Conservation (phyloP, 2,888 invertebrate genomes). For the Euzetes globulus region DNA sequence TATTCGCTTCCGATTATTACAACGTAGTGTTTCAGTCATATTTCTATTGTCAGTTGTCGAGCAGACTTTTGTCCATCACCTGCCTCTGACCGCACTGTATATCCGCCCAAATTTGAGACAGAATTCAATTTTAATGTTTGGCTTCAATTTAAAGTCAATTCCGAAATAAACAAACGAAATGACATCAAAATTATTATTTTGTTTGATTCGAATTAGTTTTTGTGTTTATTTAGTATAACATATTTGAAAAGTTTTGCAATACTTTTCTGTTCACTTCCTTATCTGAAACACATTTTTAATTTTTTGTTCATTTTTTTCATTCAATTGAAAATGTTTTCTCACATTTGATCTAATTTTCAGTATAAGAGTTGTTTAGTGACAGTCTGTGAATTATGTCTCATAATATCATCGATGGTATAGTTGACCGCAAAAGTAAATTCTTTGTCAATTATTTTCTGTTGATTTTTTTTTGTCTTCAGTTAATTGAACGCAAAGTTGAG, state of each 20-base stretch:
- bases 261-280: not conserved
- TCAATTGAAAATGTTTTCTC: not conserved
- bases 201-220: not conserved
- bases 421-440: not conserved
- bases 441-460: not conserved
- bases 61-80: too few relatives aligned
- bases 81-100: too few relatives aligned
- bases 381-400: not conserved
- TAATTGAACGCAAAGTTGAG: not conserved
- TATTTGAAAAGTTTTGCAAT: not conserved
- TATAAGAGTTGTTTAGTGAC: not conserved
- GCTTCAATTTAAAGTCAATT: too few relatives aligned
- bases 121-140: too few relatives aligned
- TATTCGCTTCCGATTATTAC: too few relatives aligned
- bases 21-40: too few relatives aligned
- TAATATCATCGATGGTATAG: not conserved
- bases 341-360: slow-evolving; percentile 7
- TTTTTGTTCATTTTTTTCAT: not conserved
- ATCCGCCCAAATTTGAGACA: too few relatives aligned
- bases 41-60: too few relatives aligned
- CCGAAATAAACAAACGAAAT: too few relatives aligned
- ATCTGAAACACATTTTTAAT: not conserved
- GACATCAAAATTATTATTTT: too few relatives aligned
- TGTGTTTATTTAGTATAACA: not conserved
- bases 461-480: not conserved